Conservation (phyloP, 2,888 invertebrate genomes). For the Toxonevra muliebris region DNA sequence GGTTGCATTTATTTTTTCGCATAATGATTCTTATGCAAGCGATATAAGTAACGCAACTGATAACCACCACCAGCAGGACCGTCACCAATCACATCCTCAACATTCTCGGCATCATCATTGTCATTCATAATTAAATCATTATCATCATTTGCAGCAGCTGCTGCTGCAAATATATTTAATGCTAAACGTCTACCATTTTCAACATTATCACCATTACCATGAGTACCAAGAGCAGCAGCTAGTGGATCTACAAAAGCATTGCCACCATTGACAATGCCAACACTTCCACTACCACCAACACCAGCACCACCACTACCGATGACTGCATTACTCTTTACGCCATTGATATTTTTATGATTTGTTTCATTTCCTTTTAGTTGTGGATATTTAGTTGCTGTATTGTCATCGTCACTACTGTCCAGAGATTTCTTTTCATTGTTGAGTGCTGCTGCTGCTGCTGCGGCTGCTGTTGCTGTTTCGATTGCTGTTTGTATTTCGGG, state of each 20-base stretch:
- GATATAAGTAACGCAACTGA: slow-evolving; percentile 58
- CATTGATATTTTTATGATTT: slow-evolving; percentile 47
- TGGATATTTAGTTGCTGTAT: slow-evolving; percentile 33
- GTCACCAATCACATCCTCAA: slow-evolving; percentile 35
- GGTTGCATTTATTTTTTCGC: slow-evolving; percentile 45
- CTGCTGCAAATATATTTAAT: slow-evolving; percentile 29
- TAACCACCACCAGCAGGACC: slow-evolving; percentile 46
- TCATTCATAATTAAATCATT: slow-evolving; percentile 26
- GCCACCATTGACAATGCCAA: slow-evolving; percentile 4
- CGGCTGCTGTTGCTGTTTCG: slow-evolving; percentile 21
- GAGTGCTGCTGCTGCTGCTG: slow-evolving; percentile 33
- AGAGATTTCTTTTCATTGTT: slow-evolving; percentile 41
- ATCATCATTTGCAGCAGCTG: slow-evolving; percentile 16
- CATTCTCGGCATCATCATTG: slow-evolving; percentile 37
- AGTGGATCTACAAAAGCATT: slow-evolving; percentile 11
- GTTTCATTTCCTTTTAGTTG: slow-evolving; percentile 51
- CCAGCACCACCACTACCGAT: slow-evolving; percentile 32
- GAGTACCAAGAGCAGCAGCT: background rate
- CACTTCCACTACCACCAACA: slow-evolving; percentile 9
- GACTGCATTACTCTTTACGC: slow-evolving; percentile 35
- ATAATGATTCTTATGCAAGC: slow-evolving; percentile 58
- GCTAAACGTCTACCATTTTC: slow-evolving; percentile 20
- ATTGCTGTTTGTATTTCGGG: slow-evolving; percentile 29
- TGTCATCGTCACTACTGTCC: slow-evolving; percentile 36
- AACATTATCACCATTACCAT: background rate